These are phyloP conservation scores for Penaeus japonicus DNA, from an alignment of 1,140 invertebrate species.

Conservation along the genomic window DNA sequence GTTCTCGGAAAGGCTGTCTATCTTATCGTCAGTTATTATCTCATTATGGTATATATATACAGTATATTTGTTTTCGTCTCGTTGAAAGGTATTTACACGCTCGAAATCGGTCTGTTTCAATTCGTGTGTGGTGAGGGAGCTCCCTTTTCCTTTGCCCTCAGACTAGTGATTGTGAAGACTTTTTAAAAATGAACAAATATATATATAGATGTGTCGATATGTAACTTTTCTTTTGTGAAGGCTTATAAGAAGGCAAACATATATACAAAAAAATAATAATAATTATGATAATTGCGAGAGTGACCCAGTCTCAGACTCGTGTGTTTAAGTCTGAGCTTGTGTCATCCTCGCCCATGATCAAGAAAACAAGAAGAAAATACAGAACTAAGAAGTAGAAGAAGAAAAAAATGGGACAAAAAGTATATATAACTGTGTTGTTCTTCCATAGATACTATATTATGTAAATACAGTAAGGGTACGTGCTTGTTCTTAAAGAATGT, in stretches of 20 bases:
- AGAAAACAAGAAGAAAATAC: background rate
- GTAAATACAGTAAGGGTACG: background rate
- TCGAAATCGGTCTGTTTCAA: too few species aligned
- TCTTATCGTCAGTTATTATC: slow-evolving; percentile 13
- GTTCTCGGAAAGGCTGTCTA: slow-evolving; percentile 38
- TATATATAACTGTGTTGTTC: slow-evolving; percentile 30
- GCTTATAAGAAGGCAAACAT: background rate
- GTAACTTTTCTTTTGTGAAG: background rate
- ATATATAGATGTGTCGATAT: background rate
- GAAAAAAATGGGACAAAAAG: too few species aligned
- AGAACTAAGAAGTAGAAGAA: too few species aligned
- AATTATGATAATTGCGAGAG: background rate
- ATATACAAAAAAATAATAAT: background rate
- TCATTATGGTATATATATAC: slow-evolving; percentile 35
- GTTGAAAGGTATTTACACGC: too few species aligned
- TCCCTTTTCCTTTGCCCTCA: slow-evolving; percentile 8
- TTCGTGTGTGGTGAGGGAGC: slow-evolving; percentile 23
- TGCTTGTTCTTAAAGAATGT: background rate
- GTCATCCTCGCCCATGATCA: slow-evolving; percentile 11
- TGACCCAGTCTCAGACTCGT: background rate
- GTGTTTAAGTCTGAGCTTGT: background rate
- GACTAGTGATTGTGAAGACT: slow-evolving; percentile 46
- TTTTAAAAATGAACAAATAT: background rate
- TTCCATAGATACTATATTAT: slow-evolving; percentile 22
- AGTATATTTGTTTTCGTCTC: background rate